Percentiles rank a stretch among this genome's conserved stretches.
phyloP scores from a whole-genome alignment of 2,888 invertebrate genomes.

The Stramonita haemastoma region DNA sequence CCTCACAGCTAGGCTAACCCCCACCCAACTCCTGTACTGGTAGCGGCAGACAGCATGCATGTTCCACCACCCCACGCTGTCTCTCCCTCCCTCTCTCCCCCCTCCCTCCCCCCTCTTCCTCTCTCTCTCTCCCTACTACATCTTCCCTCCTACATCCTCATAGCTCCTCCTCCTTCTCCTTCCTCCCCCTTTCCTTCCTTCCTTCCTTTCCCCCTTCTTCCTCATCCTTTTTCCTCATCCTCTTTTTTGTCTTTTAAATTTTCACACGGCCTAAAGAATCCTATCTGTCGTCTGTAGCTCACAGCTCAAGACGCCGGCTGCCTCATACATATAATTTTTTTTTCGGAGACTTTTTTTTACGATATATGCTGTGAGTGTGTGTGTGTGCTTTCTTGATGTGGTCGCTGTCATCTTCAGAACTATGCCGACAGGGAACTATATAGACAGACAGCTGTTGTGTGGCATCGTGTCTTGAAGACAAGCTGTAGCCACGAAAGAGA shows the following conservation, averaged over 20 bases:
- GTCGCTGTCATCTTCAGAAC: too few relatives aligned
- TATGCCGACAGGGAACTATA: too few relatives aligned
- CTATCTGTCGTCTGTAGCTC: constrained; percentile 9
- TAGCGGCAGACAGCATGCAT: too few relatives aligned
- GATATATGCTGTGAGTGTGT: too few relatives aligned
- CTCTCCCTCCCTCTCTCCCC: neutral
- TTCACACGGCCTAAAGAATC: neutral
- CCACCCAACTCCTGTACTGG: too few relatives aligned
- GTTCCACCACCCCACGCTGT: too few relatives aligned
- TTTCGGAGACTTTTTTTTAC: too few relatives aligned
- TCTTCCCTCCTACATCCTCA: neutral
- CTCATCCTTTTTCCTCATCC: neutral
- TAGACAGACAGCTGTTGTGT: too few relatives aligned
- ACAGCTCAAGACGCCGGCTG: neutral
- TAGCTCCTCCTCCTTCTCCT: neutral
- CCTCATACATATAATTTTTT: neutral
- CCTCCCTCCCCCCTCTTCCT: neutral
- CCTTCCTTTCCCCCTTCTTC: neutral
- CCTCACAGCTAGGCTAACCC: too few relatives aligned
- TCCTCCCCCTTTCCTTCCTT: neutral
- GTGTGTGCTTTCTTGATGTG: too few relatives aligned
- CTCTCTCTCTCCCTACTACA: neutral
- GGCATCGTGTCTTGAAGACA: too few relatives aligned
- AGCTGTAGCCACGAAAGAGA: too few relatives aligned
- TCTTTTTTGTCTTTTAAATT: neutral